Percentiles rank a stretch among this genome's conserved stretches.
phyloP scores from a whole-genome alignment of 2,888 invertebrate genomes.

The Pachymerium ferrugineum region DNA sequence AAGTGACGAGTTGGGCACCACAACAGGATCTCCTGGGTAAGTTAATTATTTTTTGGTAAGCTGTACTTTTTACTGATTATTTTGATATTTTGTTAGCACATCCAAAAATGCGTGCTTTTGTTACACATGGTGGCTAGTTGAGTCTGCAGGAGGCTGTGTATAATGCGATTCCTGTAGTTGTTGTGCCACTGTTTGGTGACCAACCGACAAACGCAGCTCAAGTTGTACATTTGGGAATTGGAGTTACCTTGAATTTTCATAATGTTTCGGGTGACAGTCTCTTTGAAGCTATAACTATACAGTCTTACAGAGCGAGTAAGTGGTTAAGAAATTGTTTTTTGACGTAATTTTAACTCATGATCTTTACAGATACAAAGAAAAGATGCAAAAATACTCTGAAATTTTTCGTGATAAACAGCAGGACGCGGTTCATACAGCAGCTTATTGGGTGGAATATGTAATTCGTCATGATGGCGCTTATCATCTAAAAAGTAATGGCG shows the following conservation, averaged over 20 bases:
- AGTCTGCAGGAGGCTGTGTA: constrained; percentile 12
- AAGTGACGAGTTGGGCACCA: neutral
- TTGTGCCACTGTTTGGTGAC: neutral
- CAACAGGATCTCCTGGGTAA: constrained; percentile 25
- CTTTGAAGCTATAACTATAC: neutral
- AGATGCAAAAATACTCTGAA: neutral
- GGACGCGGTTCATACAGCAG: neutral
- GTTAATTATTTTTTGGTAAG: neutral
- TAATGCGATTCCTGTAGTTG: neutral
- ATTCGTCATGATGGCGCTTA: neutral
- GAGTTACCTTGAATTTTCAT: neutral
- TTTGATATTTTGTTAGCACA: neutral
- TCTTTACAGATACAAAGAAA: neutral
- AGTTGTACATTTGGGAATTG: neutral
- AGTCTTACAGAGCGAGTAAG: too few species aligned
- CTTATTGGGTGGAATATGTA: neutral
- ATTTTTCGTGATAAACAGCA: neutral
- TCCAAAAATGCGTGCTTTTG: neutral
- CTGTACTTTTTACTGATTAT: neutral
- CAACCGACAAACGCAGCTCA: neutral
- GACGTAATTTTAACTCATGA: neutral
- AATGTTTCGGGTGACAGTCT: neutral
- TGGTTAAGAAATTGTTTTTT: neutral
- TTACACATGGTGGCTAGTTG: neutral
- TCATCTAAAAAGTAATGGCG: neutral